Evolutionary conservation across 2,888 invertebrate genomes (phyloP), one percentile per base, ranked within the genome.

Genomic region (Lasius fuliginosus): DNA sequence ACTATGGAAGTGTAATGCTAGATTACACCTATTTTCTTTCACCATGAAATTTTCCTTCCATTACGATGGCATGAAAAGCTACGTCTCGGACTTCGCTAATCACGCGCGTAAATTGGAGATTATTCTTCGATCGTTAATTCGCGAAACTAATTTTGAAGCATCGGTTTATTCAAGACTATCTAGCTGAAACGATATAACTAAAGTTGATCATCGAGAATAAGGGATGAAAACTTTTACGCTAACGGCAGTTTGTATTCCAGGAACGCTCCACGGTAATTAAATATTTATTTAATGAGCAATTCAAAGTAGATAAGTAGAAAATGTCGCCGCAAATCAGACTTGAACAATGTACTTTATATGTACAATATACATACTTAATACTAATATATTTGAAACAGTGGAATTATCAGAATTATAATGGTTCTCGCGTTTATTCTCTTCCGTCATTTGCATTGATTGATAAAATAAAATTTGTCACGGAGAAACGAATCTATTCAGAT

Each of bases 1-100:
- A 42, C 56, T 36, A 56, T n/a, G 84, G 27, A 76, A 42, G 77
- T 68, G 79, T 83, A 81, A 65, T n/a, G 67, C 46, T 15, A 46
- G 79, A 23, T 83, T 82, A 82, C 12, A 82, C 12, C 46, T 49
- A 73, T 67, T 76, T 84, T 62, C 23, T 65, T 30, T 27, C 8
- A 6, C 15, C 27, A n/a, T 58, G 33, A 30, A 77, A 69, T 30
- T 77, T 65, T 76, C 67, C n/a, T 30, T 56, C 18, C 30, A 27
- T 69, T 58, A 69, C n/a, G 33, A 49, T 33, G 56, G 12, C 27
- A 56, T 27, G 27, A 68, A 68, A 36, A 56, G 33, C 27, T 58
- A 15, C 33, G 2, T 46, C 18, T 76, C 67, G 27, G 53, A 67
- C 68, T 36, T 76, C 15, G 8, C 56, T 40, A 77, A 67, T 77